Conservation (phyloP, 2,888 invertebrate species). For the Aproaerema taeniolella region DNA sequence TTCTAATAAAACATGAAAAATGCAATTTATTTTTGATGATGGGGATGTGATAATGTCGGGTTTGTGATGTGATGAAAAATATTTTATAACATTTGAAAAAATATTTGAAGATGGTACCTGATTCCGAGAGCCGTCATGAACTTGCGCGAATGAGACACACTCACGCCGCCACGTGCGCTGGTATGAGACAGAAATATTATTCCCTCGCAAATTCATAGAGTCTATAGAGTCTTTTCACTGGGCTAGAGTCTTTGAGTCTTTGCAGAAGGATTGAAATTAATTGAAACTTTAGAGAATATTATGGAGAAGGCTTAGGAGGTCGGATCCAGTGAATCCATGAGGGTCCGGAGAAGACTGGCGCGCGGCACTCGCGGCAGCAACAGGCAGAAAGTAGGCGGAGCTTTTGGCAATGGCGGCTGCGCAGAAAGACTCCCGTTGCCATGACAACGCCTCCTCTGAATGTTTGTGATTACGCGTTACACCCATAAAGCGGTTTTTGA, state of each 20-base stretch:
- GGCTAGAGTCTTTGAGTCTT: constrained; percentile 22
- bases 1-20: not conserved
- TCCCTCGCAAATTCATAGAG: constrained; percentile 33
- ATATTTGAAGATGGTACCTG: constrained; percentile 43
- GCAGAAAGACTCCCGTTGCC: constrained; percentile 51
- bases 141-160: constrained; percentile 42
- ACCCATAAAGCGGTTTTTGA: constrained; percentile 36
- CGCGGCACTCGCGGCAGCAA: constrained; percentile 54
- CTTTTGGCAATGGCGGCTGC: constrained; percentile 49
- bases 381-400: constrained; percentile 68
- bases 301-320: not conserved
- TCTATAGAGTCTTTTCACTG: constrained; percentile 17
- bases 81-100: not conserved
- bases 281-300: not conserved
- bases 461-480: constrained; percentile 61
- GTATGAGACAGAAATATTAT: constrained; percentile 31
- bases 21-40: too few relatives aligned
- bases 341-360: constrained; percentile 54
- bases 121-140: constrained; percentile 51
- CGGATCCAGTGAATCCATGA: constrained; percentile 43
- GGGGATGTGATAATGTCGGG: not conserved
- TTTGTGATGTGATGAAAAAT: too few relatives aligned
- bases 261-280: not conserved
- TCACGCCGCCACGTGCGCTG: constrained; percentile 37
- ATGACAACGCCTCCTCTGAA: constrained; percentile 65